Evolutionary conservation across 1,140 invertebrate genomes (phyloP), one percentile per base, ranked within the genome.

Genomic region (Drosophila orena): DNA sequence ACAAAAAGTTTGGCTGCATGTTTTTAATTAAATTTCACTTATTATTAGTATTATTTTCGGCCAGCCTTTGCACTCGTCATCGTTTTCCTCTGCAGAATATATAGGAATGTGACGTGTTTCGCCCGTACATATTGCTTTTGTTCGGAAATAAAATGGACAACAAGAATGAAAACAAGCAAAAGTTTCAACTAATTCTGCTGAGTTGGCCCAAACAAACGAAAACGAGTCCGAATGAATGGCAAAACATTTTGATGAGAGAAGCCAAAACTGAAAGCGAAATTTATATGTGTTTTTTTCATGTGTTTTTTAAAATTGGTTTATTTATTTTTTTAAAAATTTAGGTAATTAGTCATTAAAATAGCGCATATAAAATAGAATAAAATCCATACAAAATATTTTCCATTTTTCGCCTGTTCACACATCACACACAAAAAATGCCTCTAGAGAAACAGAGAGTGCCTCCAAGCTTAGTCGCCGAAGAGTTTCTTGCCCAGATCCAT

Each of bases 401-500:
- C 49, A 58, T 70, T 70, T 79, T 69, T 73, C 58, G 44, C 65
- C 37, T 62, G 30, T 42, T 43, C 59, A 65, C 53, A 72, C 59
- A 70, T 70, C 68, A 70, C 68, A 70, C 66, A 70, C 68, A 70
- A 70, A 70, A 70, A 70, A 70, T 70, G 68, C 68, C 68, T 70
- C 35, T 55, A 42, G 17, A 46, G 15, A 55, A 15, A 24, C 14
- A 17, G 11, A 43, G 53, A 35, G 35, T 30, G 34, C 22, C 40
- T 12, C n/a, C n/a, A n/a, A 14, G 37, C 15, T 56, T 96, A 97
- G 93, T 97, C 96, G 60, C 96, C 96, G 93, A 97, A 97, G 59
- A 97, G 93, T 91, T 95, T 95, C 93, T 97, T 97, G 74, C 96
- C 96, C 83, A 98, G 93, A 79, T 97, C 97, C 96, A 97, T 97